phyloP scores from a whole-genome alignment of 2,113 vertebrate genomes.

The Dasyornis broadbenti region DNA sequence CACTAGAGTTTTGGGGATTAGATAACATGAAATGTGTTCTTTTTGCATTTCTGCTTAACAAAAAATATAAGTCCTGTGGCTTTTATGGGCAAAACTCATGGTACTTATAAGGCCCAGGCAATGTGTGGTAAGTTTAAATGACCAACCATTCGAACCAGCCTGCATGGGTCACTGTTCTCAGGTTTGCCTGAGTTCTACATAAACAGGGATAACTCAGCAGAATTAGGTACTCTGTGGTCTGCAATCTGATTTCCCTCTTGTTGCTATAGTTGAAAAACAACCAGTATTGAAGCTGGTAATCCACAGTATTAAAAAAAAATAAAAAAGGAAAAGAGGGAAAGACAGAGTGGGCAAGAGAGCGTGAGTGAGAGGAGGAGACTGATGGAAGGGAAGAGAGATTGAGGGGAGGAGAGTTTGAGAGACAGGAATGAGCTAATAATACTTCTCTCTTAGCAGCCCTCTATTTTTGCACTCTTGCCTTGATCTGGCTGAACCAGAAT shows the following conservation, averaged over 20 bases:
- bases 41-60: background rate
- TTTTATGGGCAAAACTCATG: background rate
- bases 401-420: background rate
- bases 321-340: background rate
- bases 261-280: background rate
- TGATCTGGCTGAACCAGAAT: background rate
- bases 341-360: background rate
- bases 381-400: background rate
- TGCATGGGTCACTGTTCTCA: background rate
- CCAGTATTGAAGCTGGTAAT: background rate
- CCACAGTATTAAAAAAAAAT: background rate
- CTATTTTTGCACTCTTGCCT: background rate
- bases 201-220: background rate
- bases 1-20: background rate
- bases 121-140: background rate
- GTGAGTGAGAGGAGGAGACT: fast-evolving
- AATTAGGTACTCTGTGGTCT: background rate
- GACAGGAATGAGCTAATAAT: background rate
- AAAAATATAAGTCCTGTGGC: background rate
- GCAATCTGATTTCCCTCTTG: background rate
- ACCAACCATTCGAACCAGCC: background rate
- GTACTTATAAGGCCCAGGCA: background rate
- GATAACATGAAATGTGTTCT: background rate
- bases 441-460: background rate
- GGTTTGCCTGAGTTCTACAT: background rate